Percentiles rank a stretch among this genome's conserved stretches.
phyloP scores from a whole-genome alignment of 37 sponge, comb jelly and placozoan species.

The Sycon ciliatum region DNA sequence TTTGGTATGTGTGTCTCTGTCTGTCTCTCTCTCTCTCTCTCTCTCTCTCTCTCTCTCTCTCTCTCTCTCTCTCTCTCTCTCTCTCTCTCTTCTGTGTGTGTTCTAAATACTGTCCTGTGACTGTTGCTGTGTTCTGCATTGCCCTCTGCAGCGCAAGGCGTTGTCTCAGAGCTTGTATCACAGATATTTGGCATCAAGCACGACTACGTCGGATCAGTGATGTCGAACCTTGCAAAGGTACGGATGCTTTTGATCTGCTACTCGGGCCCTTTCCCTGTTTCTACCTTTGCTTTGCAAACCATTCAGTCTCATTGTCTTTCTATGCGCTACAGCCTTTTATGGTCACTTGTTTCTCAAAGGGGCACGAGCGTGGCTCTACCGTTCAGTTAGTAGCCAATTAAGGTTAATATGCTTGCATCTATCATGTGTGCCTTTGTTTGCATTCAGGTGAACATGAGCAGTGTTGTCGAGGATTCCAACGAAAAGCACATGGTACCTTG shows the following conservation, averaged over 20 bases:
- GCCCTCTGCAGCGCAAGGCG: slow-evolving; percentile 53
- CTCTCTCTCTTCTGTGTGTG: background rate
- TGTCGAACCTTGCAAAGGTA: slow-evolving; percentile 80
- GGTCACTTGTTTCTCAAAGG: too few relatives aligned
- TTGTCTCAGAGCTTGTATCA: slow-evolving; percentile 48
- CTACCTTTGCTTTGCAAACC: too few relatives aligned
- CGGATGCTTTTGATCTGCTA: too few relatives aligned
- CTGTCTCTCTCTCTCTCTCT: background rate
- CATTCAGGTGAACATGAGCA: slow-evolving; percentile 37
- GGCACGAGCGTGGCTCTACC: too few relatives aligned
- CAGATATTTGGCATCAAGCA: slow-evolving; percentile 64
- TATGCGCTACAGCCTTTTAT: too few relatives aligned
- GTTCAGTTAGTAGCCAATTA: too few relatives aligned
- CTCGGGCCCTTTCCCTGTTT: too few relatives aligned
- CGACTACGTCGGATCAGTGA: slow-evolving; percentile 75
- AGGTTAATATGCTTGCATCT: too few relatives aligned
- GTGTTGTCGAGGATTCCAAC: slow-evolving; percentile 72
- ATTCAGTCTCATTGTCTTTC: too few relatives aligned
- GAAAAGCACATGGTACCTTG: slow-evolving; percentile 97
- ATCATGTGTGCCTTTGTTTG: too few relatives aligned
- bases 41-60: background rate
- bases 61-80: too few relatives aligned
- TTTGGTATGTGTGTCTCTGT: background rate
- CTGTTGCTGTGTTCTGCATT: background rate
- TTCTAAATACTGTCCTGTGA: background rate